Base-by-base conservation (phyloP, 2,797 vertebrate genomes). In the Heterohyrax brucei region DNA sequence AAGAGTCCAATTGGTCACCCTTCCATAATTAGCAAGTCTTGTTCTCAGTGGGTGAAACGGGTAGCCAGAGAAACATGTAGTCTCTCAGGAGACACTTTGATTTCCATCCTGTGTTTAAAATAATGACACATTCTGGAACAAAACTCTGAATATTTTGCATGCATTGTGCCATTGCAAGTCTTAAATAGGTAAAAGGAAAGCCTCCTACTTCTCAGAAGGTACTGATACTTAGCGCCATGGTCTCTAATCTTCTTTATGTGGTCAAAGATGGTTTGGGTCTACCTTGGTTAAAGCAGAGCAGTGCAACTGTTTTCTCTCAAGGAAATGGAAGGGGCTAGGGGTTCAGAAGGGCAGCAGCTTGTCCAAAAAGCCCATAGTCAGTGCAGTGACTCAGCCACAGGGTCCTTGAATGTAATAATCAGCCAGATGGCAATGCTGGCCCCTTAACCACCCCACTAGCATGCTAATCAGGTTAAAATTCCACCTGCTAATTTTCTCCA, bases 51-150 rank as follows among this genome's bases (percentile, higher is more conserved):
- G 39, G 9, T 48, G 87, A 93, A 75, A 81, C 21, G n/a, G 10
- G 33, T 13, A 89, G 59, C 26, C 14, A 72, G 48, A 33, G 26
- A 93, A 72, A 19, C 28, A 78, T 61, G 46, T 30, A 39, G 21
- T 90, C 86, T 87, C 48, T 75, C 78, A 50, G 44, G 22, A 89
- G 73, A 56, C 8, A 75, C 7, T 2, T 53, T 75, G 12, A 87
- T 78, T 92, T 59, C 75, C 30, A 80, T 70, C 92, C 44, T 91
- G 78, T 81, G 26, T 87, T 90, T 88, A 93, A 96, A 96, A 81
- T 22, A n/a, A 62, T 24, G 86, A 66, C 19, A 64, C 5, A 44
- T 87, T 95, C 89, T 50, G 44, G 10, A 70, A 14, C 10, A 56
- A 75, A 89, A 75, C 10, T 92, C 33, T 79, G 19, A 18, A 19